Evolutionary conservation across 2,797 vertebrate species (phyloP).

Genomic region (Limnodromus scolopaceus): DNA sequence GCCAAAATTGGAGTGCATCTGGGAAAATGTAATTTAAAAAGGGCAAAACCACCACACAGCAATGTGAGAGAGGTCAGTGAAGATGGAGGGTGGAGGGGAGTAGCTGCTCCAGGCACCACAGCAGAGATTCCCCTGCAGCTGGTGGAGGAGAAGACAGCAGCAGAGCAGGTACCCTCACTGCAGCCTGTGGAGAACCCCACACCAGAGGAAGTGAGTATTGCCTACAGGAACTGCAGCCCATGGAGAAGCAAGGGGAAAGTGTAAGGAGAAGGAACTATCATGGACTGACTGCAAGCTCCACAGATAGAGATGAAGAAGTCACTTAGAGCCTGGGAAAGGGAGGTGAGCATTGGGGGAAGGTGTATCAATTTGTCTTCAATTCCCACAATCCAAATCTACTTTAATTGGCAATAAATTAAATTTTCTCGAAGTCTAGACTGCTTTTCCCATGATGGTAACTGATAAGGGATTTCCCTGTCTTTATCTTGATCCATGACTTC

Average conservation of each 20-base stretch:
- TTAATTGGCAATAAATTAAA: not conserved
- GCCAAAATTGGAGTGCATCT: rapidly evolving
- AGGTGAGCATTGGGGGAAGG: rapidly evolving
- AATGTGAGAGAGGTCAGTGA: no score
- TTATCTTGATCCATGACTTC: rapidly evolving
- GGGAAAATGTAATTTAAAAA: not conserved
- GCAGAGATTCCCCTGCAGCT: not conserved
- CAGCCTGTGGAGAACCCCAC: not conserved
- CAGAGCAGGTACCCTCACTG: not conserved
- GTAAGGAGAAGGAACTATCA: not conserved
- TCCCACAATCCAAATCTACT: not conserved
- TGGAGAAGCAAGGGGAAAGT: not conserved
- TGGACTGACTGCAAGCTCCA: no score
- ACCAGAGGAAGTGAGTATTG: not conserved
- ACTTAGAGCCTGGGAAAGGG: not conserved
- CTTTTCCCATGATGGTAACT: not conserved
- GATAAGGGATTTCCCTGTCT: not conserved
- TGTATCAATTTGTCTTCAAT: not conserved
- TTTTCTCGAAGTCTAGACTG: not conserved
- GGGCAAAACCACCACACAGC: rapidly evolving
- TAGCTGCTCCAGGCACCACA: not conserved
- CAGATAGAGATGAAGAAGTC: not conserved
- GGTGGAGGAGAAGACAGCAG: rapidly evolving
- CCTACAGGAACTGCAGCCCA: not conserved
- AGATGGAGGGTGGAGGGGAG: not conserved